A percentile compares a stretch with the other conserved stretches of the same genome.
phyloP scores from a whole-genome alignment of 2,888 invertebrate species.

The Drosophila anomalata region DNA sequence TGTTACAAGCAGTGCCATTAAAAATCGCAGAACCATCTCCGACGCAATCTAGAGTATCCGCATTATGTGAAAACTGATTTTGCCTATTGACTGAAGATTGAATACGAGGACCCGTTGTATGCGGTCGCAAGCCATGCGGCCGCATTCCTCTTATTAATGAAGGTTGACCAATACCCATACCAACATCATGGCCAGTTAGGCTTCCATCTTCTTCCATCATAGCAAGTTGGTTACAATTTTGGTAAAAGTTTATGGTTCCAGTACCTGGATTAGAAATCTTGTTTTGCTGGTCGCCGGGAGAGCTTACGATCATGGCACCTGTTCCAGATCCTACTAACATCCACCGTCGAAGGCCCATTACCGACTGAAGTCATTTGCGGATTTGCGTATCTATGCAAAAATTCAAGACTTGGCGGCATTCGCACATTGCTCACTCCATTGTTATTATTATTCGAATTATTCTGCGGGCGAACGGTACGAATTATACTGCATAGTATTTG shows the following conservation, averaged over 20 bases:
- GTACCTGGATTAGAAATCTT: slow-evolving; percentile 55
- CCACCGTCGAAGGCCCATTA: slow-evolving; percentile 40
- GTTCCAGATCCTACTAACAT: slow-evolving; percentile 37
- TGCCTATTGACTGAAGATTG: slow-evolving; percentile 56
- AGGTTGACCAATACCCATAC: slow-evolving; percentile 60
- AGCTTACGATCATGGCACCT: slow-evolving; percentile 53
- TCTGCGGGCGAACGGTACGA: slow-evolving; percentile 94
- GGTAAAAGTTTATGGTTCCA: slow-evolving; percentile 78
- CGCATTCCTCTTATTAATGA: slow-evolving; percentile 85
- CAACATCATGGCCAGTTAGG: slow-evolving; percentile 70
- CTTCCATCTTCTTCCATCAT: slow-evolving; percentile 78
- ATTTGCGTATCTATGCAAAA: slow-evolving; percentile 94
- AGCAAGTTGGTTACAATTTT: slow-evolving; percentile 82
- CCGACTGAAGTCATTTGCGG: slow-evolving; percentile 85
- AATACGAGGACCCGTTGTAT: slow-evolving; percentile 71
- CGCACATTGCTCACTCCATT: slow-evolving; percentile 86
- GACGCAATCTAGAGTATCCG: slow-evolving; percentile 66
- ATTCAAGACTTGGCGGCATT: slow-evolving; percentile 94
- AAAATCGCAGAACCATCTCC: slow-evolving; percentile 56
- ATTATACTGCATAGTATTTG: slow-evolving; percentile 98
- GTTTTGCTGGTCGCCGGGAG: slow-evolving; percentile 55
- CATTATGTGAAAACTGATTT: slow-evolving; percentile 56
- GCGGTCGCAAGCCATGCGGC: slow-evolving; percentile 85
- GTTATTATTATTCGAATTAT: slow-evolving; percentile 82
- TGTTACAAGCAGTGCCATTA: slow-evolving; percentile 58